Percentiles rank a stretch among this genome's conserved stretches.
phyloP scores from a whole-genome alignment of 2,113 vertebrate species.

The human (Homo sapiens) region GRCh38 chr12:62479001-62479500 shows the following conservation, averaged over 20 bases:
- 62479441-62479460: not conserved
- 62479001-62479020: not conserved
- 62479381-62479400: not conserved
- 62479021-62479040: not conserved
- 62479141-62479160: not conserved
- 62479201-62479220: not conserved
- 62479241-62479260: not conserved
- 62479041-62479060: not conserved
- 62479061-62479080: not conserved
- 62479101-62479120: not conserved
- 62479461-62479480: not conserved
- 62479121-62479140: not conserved
- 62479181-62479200: not conserved
- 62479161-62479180: conserved; percentile 17
- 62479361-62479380: not conserved
- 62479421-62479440: not conserved
- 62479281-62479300: not conserved
- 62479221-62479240: not conserved
- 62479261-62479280: not conserved
- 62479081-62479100: conserved; percentile 18
- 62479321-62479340: not conserved
- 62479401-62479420: not conserved
- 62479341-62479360: not conserved
- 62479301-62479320: not conserved
- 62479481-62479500: not conserved